Base-by-base conservation (phyloP, 2,888 invertebrate genomes). In the Euspilapteryx auroguttella region DNA sequence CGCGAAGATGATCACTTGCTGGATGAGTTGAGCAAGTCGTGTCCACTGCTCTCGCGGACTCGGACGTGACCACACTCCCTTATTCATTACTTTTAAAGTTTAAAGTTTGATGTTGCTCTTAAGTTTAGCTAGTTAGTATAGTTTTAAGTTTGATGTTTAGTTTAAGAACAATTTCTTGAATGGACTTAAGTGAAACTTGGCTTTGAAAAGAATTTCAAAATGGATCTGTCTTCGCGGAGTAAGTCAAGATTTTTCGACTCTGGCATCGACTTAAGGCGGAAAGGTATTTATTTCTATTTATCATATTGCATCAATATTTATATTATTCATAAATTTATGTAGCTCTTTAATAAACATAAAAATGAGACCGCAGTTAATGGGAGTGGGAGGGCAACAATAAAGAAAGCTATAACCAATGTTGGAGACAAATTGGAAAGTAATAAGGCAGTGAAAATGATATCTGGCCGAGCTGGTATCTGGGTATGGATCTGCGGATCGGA, bases 191-290 rank as follows among this genome's bases (percentile, higher is more conserved):
- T n/a, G n/a, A n/a, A n/a, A n/a, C n/a, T n/a, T n/a, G n/a, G n/a
- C n/a, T n/a, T n/a, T n/a, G n/a, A n/a, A n/a, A n/a, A n/a, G n/a
- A n/a, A n/a, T n/a, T n/a, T n/a, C n/a, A 50, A 42, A 42, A 75
- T 75, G 75, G 75, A 75, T 61, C 63, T 75, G 34, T 69, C 75
- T 37, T 50, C 71, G 49, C 45, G 75, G 57, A 69, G 75, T 73
- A 75, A 75, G 71, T 75, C 75, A 66, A 75, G 75, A 71, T 75
- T 75, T 73, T 75, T 69, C 62, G 75, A 75, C 69, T 75, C 75
- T 51, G 75, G 75, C 45, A 75, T 75, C 65, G 65, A 68, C 55
- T 49, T 73, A 49, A 58, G 73, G 40, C 69, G 75, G 52, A 75
- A 73, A 75, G 75, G 75, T 75, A 75, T 47, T 50, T 52, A 42